Evolutionary conservation across 2,113 vertebrate species (phyloP).

Genomic region (Caracal caracal): DNA sequence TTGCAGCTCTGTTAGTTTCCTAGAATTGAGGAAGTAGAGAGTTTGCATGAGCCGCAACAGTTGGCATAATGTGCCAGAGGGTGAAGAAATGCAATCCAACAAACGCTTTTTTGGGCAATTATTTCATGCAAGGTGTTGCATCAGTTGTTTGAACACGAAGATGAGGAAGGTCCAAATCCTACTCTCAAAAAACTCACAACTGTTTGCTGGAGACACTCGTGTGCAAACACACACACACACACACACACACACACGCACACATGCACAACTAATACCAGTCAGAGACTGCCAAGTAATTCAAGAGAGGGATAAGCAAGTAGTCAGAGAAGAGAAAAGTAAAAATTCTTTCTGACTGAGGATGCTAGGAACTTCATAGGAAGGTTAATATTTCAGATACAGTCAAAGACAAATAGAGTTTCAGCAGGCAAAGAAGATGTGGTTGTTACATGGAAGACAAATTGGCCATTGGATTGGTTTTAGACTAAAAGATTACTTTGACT

Average conservation of each 20-base stretch:
- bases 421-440: not conserved
- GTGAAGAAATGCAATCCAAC: not conserved
- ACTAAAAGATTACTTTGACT: not conserved
- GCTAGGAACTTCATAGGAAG: not conserved
- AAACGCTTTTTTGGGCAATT: not conserved
- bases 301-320: not conserved
- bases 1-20: conserved; percentile 31
- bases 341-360: not conserved
- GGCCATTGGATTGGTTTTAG: not conserved
- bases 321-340: not conserved
- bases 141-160: not conserved
- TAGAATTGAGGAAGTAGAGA: not conserved
- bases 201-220: not conserved
- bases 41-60: not conserved
- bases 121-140: not conserved
- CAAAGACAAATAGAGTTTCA: not conserved
- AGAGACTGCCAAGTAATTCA: not conserved
- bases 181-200: not conserved
- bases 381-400: not conserved
- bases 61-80: not conserved
- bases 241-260: not conserved
- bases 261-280: not conserved
- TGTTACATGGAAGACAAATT: not conserved
- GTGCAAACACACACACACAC: not conserved
- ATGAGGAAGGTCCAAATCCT: not conserved